phyloP scores from a whole-genome alignment of 1,140 invertebrate species.

The Trachelipus rathkii region DNA sequence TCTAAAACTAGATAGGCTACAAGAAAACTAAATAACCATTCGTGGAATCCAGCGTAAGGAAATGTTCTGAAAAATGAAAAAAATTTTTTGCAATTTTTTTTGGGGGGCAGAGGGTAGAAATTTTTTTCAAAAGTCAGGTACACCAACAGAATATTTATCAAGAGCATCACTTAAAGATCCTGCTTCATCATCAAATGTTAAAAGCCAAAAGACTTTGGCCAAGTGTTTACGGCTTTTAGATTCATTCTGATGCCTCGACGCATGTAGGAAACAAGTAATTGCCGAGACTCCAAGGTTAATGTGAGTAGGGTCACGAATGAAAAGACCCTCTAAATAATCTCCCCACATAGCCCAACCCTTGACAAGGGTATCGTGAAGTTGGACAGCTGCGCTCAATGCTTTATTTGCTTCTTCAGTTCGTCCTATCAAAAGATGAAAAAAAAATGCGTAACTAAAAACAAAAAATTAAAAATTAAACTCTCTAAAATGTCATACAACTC shows the following conservation, averaged over 20 bases:
- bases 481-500: too few species aligned
- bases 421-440: slow-evolving; percentile 55
- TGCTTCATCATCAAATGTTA: slow-evolving; percentile 90
- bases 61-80: too few species aligned
- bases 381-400: slow-evolving; percentile 87
- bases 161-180: slow-evolving; percentile 74
- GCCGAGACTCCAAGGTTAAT: slow-evolving; percentile 77
- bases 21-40: too few species aligned
- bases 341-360: slow-evolving; percentile 97
- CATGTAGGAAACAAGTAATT: slow-evolving; percentile 90
- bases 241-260: slow-evolving; percentile 90
- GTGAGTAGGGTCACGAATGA: slow-evolving; percentile 65
- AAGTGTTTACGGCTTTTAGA: slow-evolving; percentile 92
- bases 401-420: slow-evolving; percentile 92
- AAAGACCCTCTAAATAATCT: slow-evolving; percentile 84
- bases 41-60: too few species aligned
- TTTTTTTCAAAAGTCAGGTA: too few species aligned
- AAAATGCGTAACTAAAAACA: too few species aligned
- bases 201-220: slow-evolving; percentile 88
- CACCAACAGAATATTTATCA: slow-evolving; percentile 89
- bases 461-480: too few species aligned
- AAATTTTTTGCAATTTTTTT: too few species aligned
- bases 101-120: too few species aligned
- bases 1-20: too few species aligned
- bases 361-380: slow-evolving; percentile 84